Base-by-base conservation (phyloP, 2,888 invertebrate species). In the Aporophyla lueneburgensis region DNA sequence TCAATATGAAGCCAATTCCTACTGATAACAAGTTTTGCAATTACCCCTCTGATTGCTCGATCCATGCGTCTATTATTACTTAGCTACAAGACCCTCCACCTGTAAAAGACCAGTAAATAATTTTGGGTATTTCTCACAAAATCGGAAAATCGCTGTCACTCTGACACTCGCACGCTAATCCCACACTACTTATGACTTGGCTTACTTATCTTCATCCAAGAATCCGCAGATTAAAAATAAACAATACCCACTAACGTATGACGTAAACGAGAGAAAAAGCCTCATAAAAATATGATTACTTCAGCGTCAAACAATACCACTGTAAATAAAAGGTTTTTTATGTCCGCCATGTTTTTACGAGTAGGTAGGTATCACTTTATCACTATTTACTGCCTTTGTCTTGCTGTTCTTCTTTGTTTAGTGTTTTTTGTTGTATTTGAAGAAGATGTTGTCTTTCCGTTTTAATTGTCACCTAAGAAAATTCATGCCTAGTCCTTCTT, bases 211-310 rank as follows among this genome's bases (percentile, higher is more conserved):
- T 24, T 27, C 10, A 61, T 27, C 9, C 9, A n/a, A 33, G 7
- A 12, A 53, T 19, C 21, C 6, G 24, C 10, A 21, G 10, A 24
- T 40, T 65, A 51, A 46, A 76, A 68, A 33, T 16, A 19, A 76
- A 53, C 77, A 76, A 59, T 59, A 59, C 27, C n/a, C 51, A 51
- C 12, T n/a, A 53, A 33, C 14, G 10, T 54, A 56, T 76, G 70
- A 56, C 61, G 70, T 19, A 43, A 62, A 40, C 21, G 10, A 54
- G 58, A 40, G 59, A 77, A 77, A 77, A 77, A 69, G 1, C 5
- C 53, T 54, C 59, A 54, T 77, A 77, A 76, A 71, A 76, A 59
- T 53, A 46, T 77, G 46, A 61, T 76, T 46, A 59, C 33, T 68
- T 46, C 59, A 33, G 21, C 27, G 43, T 76, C 53, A 59, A 68